Percentiles rank a stretch among this genome's conserved stretches.
Conservation (phyloP, 1,140 invertebrate species). For the Globodera ellingtonae region DNA sequence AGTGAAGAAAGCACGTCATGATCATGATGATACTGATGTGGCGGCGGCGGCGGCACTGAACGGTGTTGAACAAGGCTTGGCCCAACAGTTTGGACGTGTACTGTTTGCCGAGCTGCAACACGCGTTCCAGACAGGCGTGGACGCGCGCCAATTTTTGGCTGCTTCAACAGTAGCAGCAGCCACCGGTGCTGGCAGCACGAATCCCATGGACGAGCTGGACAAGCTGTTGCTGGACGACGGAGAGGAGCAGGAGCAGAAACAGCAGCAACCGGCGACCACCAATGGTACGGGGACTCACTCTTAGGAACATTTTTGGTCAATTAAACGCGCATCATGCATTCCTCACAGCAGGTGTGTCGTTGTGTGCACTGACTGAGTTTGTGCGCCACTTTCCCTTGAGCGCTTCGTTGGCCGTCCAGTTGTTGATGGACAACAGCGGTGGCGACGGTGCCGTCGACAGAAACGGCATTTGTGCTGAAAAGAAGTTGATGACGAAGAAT, state of each 20-base stretch:
- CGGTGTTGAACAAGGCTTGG: not conserved
- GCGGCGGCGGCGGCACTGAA: too few relatives aligned
- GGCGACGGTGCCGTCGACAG: not conserved
- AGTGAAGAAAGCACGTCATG: too few relatives aligned
- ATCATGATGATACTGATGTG: too few relatives aligned
- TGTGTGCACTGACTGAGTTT: not conserved
- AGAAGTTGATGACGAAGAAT: not conserved
- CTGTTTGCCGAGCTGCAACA: conserved; percentile 8
- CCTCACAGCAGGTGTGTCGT: not conserved
- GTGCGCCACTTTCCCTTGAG: conserved; percentile 2
- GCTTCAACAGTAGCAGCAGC: not conserved
- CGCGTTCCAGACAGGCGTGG: not conserved
- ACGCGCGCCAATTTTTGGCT: not conserved
- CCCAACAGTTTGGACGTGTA: conserved; percentile 2
- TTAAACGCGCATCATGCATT: not conserved
- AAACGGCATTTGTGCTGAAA: not conserved
- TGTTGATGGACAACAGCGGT: not conserved
- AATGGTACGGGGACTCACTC: not conserved
- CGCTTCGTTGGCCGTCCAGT: not conserved
- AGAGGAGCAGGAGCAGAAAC: not conserved
- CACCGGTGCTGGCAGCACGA: not conserved
- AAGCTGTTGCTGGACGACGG: not conserved
- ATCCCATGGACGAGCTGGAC: not conserved
- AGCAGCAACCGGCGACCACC: not conserved
- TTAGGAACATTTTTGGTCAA: not conserved